These are phyloP conservation scores for Maniola jurtina DNA, from an alignment of 1,140 invertebrate genomes.

Conservation along the genomic window DNA sequence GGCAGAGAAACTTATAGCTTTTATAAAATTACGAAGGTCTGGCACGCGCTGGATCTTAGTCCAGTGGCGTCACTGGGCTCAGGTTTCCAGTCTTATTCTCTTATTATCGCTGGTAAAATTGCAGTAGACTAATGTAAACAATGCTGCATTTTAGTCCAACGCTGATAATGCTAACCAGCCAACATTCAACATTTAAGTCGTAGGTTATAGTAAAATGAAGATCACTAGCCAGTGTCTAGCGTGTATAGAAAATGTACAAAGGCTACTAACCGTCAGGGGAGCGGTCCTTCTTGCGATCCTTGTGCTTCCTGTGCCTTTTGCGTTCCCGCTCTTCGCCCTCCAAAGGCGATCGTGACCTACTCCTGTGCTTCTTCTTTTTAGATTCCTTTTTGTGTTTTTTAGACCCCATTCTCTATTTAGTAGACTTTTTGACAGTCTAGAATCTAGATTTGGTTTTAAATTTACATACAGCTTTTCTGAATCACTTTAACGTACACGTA, in stretches of 20 bases:
- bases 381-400: constrained; percentile 75
- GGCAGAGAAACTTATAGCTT: too few relatives aligned
- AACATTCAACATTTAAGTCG: neutral
- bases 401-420: constrained; percentile 53
- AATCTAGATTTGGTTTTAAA: too few relatives aligned
- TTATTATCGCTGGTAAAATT: too few relatives aligned
- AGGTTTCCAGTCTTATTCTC: too few relatives aligned
- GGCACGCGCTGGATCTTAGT: too few relatives aligned
- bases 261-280: constrained; percentile 69
- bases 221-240: constrained; percentile 46
- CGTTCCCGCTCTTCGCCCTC: constrained; percentile 62
- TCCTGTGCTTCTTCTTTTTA: constrained; percentile 74
- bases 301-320: constrained; percentile 70
- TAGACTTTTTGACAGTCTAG: neutral
- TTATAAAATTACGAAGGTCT: too few relatives aligned
- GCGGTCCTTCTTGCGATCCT: constrained; percentile 68
- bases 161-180: neutral
- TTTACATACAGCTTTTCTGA: too few relatives aligned
- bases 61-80: too few relatives aligned
- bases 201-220: constrained; percentile 31
- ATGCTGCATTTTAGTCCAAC: too few relatives aligned
- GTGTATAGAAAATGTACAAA: constrained; percentile 36
- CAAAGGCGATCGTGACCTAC: constrained; percentile 63
- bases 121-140: too few relatives aligned
- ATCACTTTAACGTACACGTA: too few relatives aligned